Conservation (phyloP, 2,113 vertebrate genomes). For the Poicephalus gulielmi region DNA sequence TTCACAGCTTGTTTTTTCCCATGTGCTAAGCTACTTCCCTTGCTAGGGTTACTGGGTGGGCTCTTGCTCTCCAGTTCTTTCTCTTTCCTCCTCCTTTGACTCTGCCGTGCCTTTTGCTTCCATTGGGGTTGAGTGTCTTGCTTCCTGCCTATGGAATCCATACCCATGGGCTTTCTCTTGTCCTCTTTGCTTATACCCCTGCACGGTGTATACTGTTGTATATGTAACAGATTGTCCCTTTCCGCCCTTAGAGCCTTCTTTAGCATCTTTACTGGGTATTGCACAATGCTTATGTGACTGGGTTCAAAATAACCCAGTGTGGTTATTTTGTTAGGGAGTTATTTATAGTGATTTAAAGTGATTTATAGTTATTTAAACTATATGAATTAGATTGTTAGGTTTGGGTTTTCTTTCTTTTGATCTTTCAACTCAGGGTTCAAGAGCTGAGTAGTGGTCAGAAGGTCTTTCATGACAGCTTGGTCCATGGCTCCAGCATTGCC, state of each 20-base stretch:
- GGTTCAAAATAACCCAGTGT: background rate
- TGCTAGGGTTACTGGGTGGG: background rate
- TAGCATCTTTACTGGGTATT: background rate
- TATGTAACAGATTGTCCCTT: background rate
- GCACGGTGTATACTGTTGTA: rapidly evolving
- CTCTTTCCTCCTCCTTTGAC: background rate
- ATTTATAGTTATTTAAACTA: background rate
- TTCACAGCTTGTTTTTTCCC: background rate
- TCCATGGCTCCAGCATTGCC: background rate
- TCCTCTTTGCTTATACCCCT: background rate
- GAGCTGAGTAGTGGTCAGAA: background rate
- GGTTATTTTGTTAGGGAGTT: background rate
- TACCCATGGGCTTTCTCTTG: background rate
- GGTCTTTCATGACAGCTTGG: background rate
- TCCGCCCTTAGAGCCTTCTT: background rate
- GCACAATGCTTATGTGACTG: background rate
- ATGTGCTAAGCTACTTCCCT: background rate
- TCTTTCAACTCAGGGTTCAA: background rate
- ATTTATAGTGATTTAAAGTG: background rate
- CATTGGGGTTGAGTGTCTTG: background rate
- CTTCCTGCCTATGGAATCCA: background rate
- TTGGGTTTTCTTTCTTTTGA: background rate
- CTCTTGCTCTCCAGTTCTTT: background rate
- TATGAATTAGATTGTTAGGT: background rate
- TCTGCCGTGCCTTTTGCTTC: background rate